A percentile compares a stretch with the other conserved stretches of the same genome.
phyloP scores from a whole-genome alignment of 2,113 vertebrate species.

The Hydropotes inermis region DNA sequence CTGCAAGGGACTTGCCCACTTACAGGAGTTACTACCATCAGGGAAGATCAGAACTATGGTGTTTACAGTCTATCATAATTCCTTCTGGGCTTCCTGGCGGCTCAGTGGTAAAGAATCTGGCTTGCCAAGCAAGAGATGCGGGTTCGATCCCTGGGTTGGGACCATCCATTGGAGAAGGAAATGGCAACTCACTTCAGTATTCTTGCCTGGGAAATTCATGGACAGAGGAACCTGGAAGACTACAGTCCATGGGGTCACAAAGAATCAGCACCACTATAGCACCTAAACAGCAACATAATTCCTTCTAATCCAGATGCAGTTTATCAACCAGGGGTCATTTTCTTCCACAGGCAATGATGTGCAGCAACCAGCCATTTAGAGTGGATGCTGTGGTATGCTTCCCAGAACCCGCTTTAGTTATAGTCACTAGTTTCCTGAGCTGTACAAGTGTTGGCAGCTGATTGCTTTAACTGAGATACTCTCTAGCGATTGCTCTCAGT shows the following conservation, averaged over 20 bases:
- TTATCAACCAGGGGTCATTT: background rate
- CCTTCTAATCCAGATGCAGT: background rate
- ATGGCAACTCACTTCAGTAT: background rate
- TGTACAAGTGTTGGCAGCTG: background rate
- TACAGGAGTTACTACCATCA: background rate
- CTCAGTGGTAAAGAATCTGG: background rate
- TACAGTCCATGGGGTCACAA: background rate
- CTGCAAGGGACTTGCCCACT: background rate
- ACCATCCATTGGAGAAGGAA: background rate
- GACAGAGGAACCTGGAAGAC: background rate
- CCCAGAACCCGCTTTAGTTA: background rate
- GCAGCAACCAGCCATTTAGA: background rate
- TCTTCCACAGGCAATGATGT: background rate
- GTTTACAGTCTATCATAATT: background rate
- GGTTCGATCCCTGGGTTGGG: background rate
- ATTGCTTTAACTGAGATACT: background rate
- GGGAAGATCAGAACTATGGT: background rate
- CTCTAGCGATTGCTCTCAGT: background rate
- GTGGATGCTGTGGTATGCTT: background rate
- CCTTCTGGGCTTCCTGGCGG: background rate
- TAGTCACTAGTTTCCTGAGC: background rate
- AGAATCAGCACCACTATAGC: background rate
- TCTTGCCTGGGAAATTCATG: background rate
- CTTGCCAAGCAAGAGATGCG: background rate
- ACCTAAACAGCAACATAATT: background rate